phyloP scores from a whole-genome alignment of 2,797 vertebrate genomes.

The Chloroceryle inda region DNA sequence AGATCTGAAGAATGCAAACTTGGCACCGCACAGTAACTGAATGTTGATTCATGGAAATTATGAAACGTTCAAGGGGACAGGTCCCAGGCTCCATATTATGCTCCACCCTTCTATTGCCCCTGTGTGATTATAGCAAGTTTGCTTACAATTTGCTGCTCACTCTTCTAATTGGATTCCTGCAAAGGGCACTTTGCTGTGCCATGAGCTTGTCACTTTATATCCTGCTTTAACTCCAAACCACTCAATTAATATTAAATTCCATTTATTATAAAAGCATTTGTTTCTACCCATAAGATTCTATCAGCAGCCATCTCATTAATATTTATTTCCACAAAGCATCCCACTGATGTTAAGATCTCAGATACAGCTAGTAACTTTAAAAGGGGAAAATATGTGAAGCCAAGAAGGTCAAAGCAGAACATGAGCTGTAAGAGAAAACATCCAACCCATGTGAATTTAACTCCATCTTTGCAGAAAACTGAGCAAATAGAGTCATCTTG shows the following conservation, averaged over 20 bases:
- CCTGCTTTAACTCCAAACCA: slow-evolving; percentile 65
- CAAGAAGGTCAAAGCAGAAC: slow-evolving; percentile 28
- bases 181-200: slow-evolving; percentile 52
- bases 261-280: slow-evolving; percentile 58
- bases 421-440: slow-evolving; percentile 28
- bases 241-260: slow-evolving; percentile 68
- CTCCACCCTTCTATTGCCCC: slow-evolving; percentile 31
- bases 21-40: background rate
- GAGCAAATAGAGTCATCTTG: background rate
- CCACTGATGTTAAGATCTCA: slow-evolving; percentile 42
- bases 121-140: slow-evolving; percentile 39
- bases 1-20: background rate
- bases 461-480: background rate
- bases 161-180: slow-evolving; percentile 68
- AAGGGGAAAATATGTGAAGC: slow-evolving; percentile 13
- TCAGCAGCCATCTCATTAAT: slow-evolving; percentile 72
- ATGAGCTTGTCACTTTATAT: slow-evolving; percentile 50
- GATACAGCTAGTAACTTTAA: slow-evolving; percentile 29
- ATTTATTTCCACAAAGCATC: slow-evolving; percentile 70
- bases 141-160: slow-evolving; percentile 45
- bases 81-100: slow-evolving; percentile 58
- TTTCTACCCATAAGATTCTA: slow-evolving; percentile 46
- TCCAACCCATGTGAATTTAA: background rate
- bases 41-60: slow-evolving; percentile 53
- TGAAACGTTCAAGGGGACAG: slow-evolving; percentile 34